Evolutionary conservation across 2,113 vertebrate species (phyloP).

Genomic region (Lota lota): DNA sequence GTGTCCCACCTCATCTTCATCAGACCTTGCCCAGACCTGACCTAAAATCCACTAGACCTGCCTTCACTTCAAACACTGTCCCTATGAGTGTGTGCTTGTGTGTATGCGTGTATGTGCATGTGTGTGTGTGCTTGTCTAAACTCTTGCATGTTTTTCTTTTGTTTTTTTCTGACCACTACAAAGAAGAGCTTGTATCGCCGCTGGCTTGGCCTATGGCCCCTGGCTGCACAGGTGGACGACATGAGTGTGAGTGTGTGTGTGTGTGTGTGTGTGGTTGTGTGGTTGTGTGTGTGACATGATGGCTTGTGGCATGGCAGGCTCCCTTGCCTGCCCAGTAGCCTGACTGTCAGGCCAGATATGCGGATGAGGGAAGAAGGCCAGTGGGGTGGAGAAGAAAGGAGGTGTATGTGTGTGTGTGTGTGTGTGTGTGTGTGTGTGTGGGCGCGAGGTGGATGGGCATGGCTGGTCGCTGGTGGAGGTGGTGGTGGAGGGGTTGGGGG

Average conservation of each 20-base stretch:
- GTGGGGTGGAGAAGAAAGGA: background rate
- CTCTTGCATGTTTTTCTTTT: background rate
- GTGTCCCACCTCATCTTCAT: constrained; percentile 65
- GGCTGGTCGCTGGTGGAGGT: background rate
- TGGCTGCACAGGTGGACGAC: constrained; percentile 64
- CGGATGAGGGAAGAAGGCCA: constrained; percentile 13
- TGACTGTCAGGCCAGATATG: constrained; percentile 56
- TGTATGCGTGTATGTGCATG: background rate
- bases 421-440: constrained; percentile 1
- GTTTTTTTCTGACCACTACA: constrained; percentile 45
- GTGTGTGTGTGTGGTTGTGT: constrained; percentile 12
- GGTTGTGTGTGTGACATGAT: constrained; percentile 43
- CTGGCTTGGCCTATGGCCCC: constrained; percentile 17
- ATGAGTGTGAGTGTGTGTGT: constrained; percentile 5
- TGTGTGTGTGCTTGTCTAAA: background rate
- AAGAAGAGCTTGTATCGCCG: constrained; percentile 3
- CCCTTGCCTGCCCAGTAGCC: constrained; percentile 39
- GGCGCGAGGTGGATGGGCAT: background rate
- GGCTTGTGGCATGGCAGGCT: constrained; percentile 58
- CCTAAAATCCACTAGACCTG: constrained; percentile 63
- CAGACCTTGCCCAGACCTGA: constrained; percentile 57
- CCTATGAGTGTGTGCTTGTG: background rate
- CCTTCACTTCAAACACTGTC: constrained; percentile 14
- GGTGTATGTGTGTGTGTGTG: background rate
- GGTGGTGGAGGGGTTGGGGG: too few relatives aligned